Base-by-base conservation (phyloP, 1,140 invertebrate genomes). In the Drosophila sucinea region DNA sequence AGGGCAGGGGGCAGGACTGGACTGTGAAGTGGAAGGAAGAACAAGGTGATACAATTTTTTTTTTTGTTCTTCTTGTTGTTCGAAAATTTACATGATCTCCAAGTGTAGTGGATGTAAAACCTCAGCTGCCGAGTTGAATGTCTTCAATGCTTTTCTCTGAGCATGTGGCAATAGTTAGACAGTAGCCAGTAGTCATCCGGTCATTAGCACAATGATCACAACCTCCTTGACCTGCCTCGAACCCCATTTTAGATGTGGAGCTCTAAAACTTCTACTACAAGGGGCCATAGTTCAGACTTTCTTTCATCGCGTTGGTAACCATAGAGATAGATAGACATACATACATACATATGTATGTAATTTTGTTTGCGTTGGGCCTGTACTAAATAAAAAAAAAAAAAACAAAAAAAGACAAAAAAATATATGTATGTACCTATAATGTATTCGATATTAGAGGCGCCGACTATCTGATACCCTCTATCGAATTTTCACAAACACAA, bases 141-240 rank as follows among this genome's bases (percentile, higher is more conserved):
- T 27, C 25, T 51, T 23, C 7, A 17, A 17, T 17, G 17, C 17
- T 17, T 17, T 51, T 51, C 10, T 38, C 2, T 27, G 8, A 51
- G 23, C 25, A 51, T 76, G 73, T 69, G 76, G 65, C 73, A 76
- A 76, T 63, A 62, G 73, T 55, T 27, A 51, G 44, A 51, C 44
- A 51, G 44, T 51, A 51, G 44, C 27, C 44, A 51, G 17, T 51
- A 51, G 44, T 27, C 44, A 51, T 51, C 44, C 65, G 73, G 73
- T 76, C 73, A 76, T 76, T 76, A 63, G 73, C 73, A 76, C 73
- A 73, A 66, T 76, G 65, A 76, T 76, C 73, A 32, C 57, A 56
- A 47, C 33, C 56, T 72, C 68, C 73, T 62, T 68, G 73, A 76
- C 73, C 73, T 69, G 65, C 65, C 44, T 8, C 1, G 44, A 23